Conservation (phyloP, 1,140 invertebrate species). For the Meloidogyne chitwoodi region DNA sequence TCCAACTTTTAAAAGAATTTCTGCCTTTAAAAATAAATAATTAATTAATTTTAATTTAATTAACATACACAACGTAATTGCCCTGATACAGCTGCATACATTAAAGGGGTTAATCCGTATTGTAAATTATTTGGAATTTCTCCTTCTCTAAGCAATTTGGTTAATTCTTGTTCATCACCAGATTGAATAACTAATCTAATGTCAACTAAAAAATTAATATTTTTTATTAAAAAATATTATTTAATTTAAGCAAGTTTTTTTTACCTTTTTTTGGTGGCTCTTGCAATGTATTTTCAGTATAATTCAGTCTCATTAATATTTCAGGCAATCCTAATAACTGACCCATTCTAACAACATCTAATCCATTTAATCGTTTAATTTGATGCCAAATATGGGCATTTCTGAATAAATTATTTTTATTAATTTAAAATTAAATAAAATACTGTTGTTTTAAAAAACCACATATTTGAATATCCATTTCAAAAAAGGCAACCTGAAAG, state of each 20-base stretch:
- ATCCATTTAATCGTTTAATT: conserved; percentile 6
- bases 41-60: neutral
- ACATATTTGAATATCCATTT: conserved; percentile 23
- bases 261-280: conserved; percentile 1
- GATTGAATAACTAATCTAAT: conserved; percentile 10
- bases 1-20: neutral
- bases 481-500: conserved; percentile 15
- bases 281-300: conserved; percentile 13
- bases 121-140: neutral
- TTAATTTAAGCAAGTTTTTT: neutral
- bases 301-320: conserved; percentile 18
- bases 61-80: conserved; percentile 15
- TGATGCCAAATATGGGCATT: conserved; percentile 16
- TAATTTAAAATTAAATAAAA: neutral
- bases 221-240: neutral
- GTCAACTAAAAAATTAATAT: no score
- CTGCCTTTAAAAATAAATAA: neutral
- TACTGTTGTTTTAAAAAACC: conserved; percentile 20
- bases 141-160: neutral
- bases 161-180: conserved; percentile 4
- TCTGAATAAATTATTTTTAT: neutral
- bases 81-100: conserved; percentile 21
- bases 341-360: conserved; percentile 6
- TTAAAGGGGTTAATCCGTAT: conserved; percentile 26
- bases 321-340: conserved; percentile 5